A percentile compares a stretch with the other conserved stretches of the same genome.
phyloP scores from a whole-genome alignment of 2,797 vertebrate species.

The Tinamus major region DNA sequence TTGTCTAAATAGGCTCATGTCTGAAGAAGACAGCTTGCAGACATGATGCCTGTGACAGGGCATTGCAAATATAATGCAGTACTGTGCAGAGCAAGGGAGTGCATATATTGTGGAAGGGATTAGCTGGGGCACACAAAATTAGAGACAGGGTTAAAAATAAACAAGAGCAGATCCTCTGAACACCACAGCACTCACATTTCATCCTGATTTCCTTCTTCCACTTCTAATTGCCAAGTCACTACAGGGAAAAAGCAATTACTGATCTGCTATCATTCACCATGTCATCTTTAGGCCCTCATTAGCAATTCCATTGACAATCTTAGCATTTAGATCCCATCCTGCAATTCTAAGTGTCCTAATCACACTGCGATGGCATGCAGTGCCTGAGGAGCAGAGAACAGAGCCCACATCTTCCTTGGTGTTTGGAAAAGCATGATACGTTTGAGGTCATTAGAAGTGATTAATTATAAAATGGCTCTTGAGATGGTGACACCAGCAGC shows the following conservation, averaged over 20 bases:
- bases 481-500: not conserved
- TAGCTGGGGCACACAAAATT: not conserved
- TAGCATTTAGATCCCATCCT: constrained; percentile 8
- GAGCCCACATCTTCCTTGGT: not conserved
- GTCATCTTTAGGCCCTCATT: constrained; percentile 51
- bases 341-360: not conserved
- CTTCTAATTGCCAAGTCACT: constrained; percentile 57
- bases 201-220: constrained; percentile 25
- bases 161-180: not conserved
- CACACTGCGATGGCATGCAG: rapidly evolving
- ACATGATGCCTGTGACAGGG: constrained; percentile 67
- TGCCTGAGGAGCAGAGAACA: not conserved
- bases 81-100: constrained; percentile 14
- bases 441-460: not conserved
- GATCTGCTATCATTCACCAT: constrained; percentile 24
- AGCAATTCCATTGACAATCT: constrained; percentile 30
- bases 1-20: constrained; percentile 77
- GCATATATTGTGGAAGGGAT: not conserved
- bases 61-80: constrained; percentile 62
- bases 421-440: not conserved
- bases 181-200: constrained; percentile 30
- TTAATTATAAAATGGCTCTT: rapidly evolving
- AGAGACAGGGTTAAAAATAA: constrained; percentile 67
- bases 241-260: constrained; percentile 51
- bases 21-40: constrained; percentile 75